Conservation (phyloP, 2,888 invertebrate species). For the Hoplodrina ambigua region DNA sequence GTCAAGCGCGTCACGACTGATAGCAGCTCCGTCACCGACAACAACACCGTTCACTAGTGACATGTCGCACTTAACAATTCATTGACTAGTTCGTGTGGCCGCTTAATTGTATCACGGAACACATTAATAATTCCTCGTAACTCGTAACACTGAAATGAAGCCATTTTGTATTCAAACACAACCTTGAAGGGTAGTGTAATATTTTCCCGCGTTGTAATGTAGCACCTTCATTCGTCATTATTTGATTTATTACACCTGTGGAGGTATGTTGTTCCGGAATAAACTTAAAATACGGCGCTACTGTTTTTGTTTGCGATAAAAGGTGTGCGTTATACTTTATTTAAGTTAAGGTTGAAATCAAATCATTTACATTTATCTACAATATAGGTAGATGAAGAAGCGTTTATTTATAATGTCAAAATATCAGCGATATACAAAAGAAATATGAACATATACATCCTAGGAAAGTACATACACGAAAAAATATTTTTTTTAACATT, state of each 20-base stretch:
- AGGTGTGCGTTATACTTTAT: not conserved
- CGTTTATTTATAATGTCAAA: too few species aligned
- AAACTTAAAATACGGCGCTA: not conserved
- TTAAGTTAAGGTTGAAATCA: too few species aligned
- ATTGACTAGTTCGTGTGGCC: conserved; percentile 15
- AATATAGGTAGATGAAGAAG: too few species aligned
- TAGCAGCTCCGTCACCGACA: too few species aligned
- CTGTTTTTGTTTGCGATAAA: not conserved
- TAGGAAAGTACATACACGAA: too few species aligned
- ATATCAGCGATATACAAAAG: too few species aligned
- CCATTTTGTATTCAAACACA: conserved; percentile 24
- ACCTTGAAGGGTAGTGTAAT: not conserved
- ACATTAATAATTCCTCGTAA: conserved; percentile 9
- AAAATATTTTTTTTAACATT: too few species aligned
- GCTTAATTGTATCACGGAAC: conserved; percentile 9
- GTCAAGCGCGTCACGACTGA: too few species aligned
- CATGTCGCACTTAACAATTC: not conserved
- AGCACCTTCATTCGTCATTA: conserved; percentile 10
- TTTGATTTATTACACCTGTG: conserved; percentile 21
- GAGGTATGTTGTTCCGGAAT: not conserved
- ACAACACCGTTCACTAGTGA: too few species aligned
- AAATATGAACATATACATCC: too few species aligned
- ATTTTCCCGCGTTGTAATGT: not conserved
- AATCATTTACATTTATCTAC: too few species aligned
- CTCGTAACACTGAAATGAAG: conserved; percentile 5